Conservation (phyloP, 2,888 invertebrate genomes). For the Drosophila tanythrix region DNA sequence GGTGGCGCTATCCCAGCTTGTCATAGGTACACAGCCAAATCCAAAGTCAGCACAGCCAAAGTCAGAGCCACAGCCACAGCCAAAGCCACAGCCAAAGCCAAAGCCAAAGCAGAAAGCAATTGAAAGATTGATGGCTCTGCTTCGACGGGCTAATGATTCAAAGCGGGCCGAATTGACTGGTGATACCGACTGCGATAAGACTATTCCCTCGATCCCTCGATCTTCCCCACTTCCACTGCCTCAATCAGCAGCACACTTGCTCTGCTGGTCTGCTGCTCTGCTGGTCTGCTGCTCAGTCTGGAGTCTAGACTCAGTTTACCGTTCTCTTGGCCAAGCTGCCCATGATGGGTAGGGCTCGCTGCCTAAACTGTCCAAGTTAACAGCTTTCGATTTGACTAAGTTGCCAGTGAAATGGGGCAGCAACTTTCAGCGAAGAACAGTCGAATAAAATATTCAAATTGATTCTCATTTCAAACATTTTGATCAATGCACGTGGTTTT, state of each 20-base stretch:
- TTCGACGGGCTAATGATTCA: slow-evolving; percentile 59
- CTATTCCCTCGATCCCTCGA: not conserved
- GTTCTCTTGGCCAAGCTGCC: slow-evolving; percentile 36
- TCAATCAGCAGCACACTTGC: not conserved
- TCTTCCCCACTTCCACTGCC: not conserved
- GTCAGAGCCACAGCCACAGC: slow-evolving; percentile 19
- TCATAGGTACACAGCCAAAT: slow-evolving; percentile 32
- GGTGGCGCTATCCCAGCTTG: slow-evolving; percentile 39
- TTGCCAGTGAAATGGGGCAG: slow-evolving; percentile 22
- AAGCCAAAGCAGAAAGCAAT: slow-evolving; percentile 48
- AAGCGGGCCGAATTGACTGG: slow-evolving; percentile 46
- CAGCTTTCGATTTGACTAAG: slow-evolving; percentile 17
- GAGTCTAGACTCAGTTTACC: slow-evolving; percentile 21
- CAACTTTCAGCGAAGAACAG: slow-evolving; percentile 9
- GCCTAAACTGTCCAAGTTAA: slow-evolving; percentile 12
- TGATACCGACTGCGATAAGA: slow-evolving; percentile 10
- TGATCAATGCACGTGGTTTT: not conserved
- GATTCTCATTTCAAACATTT: not conserved
- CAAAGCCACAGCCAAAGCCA: slow-evolving; percentile 4
- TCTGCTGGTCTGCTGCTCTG: slow-evolving; percentile 4
- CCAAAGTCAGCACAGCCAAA: slow-evolving; percentile 8
- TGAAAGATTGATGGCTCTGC: slow-evolving; percentile 68
- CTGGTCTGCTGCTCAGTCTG: not conserved
- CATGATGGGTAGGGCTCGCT: slow-evolving; percentile 33
- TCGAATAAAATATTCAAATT: slow-evolving; percentile 4